Evolutionary conservation across 2,113 vertebrate genomes (phyloP).

Genomic region (Seriola quinqueradiata): DNA sequence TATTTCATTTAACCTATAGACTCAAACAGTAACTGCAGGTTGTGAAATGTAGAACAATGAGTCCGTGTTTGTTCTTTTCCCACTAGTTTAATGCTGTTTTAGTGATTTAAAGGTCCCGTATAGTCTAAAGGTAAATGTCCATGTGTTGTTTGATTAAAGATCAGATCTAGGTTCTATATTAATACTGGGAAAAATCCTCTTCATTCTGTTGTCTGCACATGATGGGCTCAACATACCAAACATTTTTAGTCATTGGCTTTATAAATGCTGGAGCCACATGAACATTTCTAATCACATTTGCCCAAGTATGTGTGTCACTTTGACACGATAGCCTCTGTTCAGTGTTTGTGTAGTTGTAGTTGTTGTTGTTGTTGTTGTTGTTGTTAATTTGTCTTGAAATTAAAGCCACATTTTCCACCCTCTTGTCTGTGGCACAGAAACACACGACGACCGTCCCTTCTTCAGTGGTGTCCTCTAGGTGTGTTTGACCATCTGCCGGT

Average conservation of each 20-base stretch:
- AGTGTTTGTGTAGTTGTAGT: neutral
- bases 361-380: neutral
- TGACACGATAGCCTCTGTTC: neutral
- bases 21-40: neutral
- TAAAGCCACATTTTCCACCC: neutral
- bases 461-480: neutral
- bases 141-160: too few relatives aligned
- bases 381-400: neutral
- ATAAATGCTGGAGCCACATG: neutral
- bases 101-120: too few relatives aligned
- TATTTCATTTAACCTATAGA: slow-evolving; percentile 10
- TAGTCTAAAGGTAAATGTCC: too few relatives aligned
- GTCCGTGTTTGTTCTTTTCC: neutral
- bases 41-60: neutral
- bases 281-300: neutral
- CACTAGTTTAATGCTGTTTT: too few relatives aligned
- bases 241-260: neutral
- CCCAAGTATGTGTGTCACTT: neutral
- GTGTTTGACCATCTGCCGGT: too few relatives aligned
- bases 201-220: too few relatives aligned
- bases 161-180: too few relatives aligned
- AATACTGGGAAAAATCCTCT: too few relatives aligned
- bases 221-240: neutral
- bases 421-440: too few relatives aligned
- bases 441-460: neutral